These are phyloP conservation scores for Kryptolebias marmoratus DNA, from an alignment of 2,113 vertebrate species.

Conservation along the genomic window DNA sequence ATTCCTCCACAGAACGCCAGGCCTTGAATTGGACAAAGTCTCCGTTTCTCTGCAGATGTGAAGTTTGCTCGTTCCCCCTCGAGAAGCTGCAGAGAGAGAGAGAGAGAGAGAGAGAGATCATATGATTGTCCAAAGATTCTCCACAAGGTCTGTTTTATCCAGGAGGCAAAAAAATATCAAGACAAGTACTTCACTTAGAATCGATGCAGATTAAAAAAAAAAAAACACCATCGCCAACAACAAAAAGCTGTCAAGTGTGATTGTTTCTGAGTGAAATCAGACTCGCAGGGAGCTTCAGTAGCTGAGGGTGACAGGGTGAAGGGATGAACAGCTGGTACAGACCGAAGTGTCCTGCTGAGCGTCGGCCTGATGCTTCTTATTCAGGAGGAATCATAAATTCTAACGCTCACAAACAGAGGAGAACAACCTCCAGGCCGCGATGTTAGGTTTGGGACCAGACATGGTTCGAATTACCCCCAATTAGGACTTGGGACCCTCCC, in stretches of 20 bases:
- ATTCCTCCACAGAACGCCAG: too few species aligned
- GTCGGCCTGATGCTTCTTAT: slow-evolving; percentile 13
- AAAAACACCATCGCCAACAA: too few species aligned
- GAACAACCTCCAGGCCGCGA: background rate
- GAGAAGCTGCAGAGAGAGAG: slow-evolving; percentile 38
- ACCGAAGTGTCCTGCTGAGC: slow-evolving; percentile 8
- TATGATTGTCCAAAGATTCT: slow-evolving; percentile 59
- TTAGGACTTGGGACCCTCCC: too few species aligned
- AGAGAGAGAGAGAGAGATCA: slow-evolving; percentile 44
- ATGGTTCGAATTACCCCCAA: too few species aligned
- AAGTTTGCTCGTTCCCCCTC: slow-evolving; percentile 11
- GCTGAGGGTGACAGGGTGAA: background rate
- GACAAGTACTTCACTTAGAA: background rate
- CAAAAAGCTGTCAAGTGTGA: background rate
- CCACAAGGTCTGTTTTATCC: slow-evolving; percentile 52
- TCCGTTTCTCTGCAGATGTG: slow-evolving; percentile 16
- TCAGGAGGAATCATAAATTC: slow-evolving; percentile 8
- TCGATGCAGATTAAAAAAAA: background rate
- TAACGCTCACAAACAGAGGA: background rate
- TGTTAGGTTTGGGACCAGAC: too few species aligned
- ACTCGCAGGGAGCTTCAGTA: background rate
- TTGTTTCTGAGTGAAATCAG: background rate
- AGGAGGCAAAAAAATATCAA: slow-evolving; percentile 31
- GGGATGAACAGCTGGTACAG: slow-evolving; percentile 2
- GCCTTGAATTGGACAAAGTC: slow-evolving; percentile 19